Conservation (phyloP, 2,797 vertebrate species). For the Enteromius treurensis region DNA sequence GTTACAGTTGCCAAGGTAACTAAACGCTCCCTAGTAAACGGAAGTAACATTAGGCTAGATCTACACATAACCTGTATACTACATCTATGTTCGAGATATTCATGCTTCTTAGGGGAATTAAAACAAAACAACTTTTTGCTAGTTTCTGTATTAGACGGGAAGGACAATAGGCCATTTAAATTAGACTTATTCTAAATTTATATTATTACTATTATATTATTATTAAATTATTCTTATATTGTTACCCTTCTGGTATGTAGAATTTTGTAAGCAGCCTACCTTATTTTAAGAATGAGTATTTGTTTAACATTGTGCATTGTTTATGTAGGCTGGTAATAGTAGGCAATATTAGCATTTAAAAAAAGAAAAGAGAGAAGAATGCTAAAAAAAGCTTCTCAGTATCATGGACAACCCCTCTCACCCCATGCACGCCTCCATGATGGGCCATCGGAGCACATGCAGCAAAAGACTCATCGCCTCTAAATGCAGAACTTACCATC, state of each 20-base stretch:
- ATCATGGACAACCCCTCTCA: too few species aligned
- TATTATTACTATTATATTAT: too few species aligned
- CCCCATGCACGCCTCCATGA: too few species aligned
- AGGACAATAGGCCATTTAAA: not conserved
- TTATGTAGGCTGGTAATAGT: not conserved
- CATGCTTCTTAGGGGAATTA: not conserved
- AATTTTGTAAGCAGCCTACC: too few species aligned
- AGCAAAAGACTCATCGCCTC: too few species aligned
- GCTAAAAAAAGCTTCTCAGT: too few species aligned
- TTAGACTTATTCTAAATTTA: not conserved
- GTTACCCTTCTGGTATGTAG: too few species aligned
- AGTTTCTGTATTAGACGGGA: not conserved
- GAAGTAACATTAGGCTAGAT: not conserved
- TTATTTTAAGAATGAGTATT: not conserved
- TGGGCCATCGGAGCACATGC: too few species aligned
- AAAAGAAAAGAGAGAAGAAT: not conserved
- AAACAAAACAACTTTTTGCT: not conserved
- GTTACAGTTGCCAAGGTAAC: constrained; percentile 24
- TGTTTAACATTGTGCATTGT: not conserved
- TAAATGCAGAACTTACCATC: too few species aligned
- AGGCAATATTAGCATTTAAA: not conserved
- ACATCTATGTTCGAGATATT: not conserved
- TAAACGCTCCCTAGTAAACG: constrained; percentile 2
- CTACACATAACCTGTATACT: too few species aligned
- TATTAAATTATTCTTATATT: too few species aligned